Percentiles rank a stretch among this genome's conserved stretches.
Conservation (phyloP, 2,797 vertebrate genomes). For the Leptatherina wallacei region DNA sequence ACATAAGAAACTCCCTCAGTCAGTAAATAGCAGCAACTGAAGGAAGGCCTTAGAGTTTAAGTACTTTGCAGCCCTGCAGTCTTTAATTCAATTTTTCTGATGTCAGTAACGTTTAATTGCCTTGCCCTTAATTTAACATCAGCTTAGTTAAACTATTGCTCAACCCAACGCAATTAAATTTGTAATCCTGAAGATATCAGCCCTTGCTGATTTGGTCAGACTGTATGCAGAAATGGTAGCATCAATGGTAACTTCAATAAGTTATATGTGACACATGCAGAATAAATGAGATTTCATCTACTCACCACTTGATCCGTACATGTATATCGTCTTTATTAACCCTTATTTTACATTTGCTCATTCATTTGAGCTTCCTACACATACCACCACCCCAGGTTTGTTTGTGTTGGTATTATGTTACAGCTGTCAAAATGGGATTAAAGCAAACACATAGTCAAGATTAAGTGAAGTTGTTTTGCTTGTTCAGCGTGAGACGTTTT, state of each 20-base stretch:
- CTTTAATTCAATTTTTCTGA: conserved; percentile 42
- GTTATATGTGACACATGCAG: too few relatives aligned
- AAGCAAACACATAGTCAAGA: neutral
- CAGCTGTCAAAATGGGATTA: neutral
- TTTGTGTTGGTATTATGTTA: neutral
- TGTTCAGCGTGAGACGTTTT: neutral
- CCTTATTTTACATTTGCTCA: neutral
- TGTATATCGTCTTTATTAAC: neutral
- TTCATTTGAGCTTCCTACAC: too few relatives aligned
- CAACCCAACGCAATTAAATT: conserved; percentile 24
- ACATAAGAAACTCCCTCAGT: conserved; percentile 59
- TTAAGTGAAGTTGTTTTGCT: neutral
- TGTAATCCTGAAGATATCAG: conserved; percentile 30
- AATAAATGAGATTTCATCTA: neutral
- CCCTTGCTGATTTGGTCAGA: conserved; percentile 11
- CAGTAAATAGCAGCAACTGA: conserved; percentile 44
- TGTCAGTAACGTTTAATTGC: conserved; percentile 32
- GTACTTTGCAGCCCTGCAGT: conserved; percentile 15
- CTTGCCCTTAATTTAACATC: conserved; percentile 42
- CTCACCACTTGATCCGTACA: neutral
- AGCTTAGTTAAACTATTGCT: neutral
- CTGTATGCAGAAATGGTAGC: neutral
- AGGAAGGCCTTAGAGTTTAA: conserved; percentile 22
- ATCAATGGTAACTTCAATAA: too few relatives aligned
- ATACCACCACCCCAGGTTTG: neutral